Base-by-base conservation (phyloP, 2,888 invertebrate species). In the Phaonia tiefii region DNA sequence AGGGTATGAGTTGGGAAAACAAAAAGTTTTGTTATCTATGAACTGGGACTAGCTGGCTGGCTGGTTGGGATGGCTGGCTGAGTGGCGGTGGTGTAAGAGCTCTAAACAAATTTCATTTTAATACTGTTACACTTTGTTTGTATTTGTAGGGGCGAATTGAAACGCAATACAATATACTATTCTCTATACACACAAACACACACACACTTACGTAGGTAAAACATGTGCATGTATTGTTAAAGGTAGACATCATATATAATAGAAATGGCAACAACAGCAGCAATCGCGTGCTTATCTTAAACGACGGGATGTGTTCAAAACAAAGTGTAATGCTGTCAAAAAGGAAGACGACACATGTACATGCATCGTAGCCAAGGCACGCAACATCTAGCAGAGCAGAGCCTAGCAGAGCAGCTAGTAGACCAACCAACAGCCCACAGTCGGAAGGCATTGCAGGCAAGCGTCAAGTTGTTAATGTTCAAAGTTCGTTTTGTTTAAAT, bases 391-490 rank as follows among this genome's bases (percentile, higher is more conserved):
- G 4, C 17, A 15, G 46, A 17, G 20, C 72, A 78, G 66, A 56
- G 66, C 46, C 58, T 75, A 67, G 58, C 25, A 74, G 75, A n/a
- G n/a, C n/a, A n/a, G n/a, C n/a, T 3, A 31, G 31, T 31, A 31
- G 31, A 8, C 31, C 31, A 31, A 31, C 4, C 8, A 8, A 8
- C 31, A 3, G 31, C 49, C 15, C 49, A 46, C 17, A 11, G 10
- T 2, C 15, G 46, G 17, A 1, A n/a, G 44, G 54, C 25, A 25
- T 54, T 20, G 4, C 17, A 17, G 49, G 49, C 22, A 78, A 78
- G 67, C 67, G 67, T 60, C 60, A 77, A 69, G 60, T 26, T 76
- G 75, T 78, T 69, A 79, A 60, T 51, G 79, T 73, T 77, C 76
- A 82, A 79, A 66, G 75, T 72, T 70, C n/a, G n/a, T 60, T 73